Evolutionary conservation across 2,113 vertebrate genomes (phyloP), one percentile per base, ranked within the genome.

Genomic region (Miniopterus natalensis): DNA sequence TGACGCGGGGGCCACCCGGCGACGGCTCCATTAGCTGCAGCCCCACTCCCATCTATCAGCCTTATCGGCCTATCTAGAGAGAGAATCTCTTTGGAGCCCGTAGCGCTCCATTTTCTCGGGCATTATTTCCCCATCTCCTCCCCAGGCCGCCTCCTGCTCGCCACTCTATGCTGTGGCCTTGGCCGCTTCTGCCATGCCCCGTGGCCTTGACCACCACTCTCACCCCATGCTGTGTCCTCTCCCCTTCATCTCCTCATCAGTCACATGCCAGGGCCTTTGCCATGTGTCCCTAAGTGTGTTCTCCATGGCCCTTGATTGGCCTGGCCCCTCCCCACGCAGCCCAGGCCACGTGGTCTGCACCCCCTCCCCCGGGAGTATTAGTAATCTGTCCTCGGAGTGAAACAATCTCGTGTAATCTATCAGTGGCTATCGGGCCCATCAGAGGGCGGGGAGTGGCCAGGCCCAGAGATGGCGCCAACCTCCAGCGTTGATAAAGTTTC

Each of bases 331-430:
- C 47, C 59, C 84, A 80, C 25, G 94, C 45, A 47, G 74, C 89
- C 29, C 95, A 81, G 51, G 96, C 81, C 97, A 79, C 18, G 3
- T 65, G 95, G 95, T 86, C 97, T 8, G 97, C 95, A 88, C 97
- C 98, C 90, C 31, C 79, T 85, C 66, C 95, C 98, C 98, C 98
- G 98, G 99, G 98, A 98, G 98, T 97, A 92, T 98, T 96, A 98
- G 99, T 98, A 98, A 98, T 97, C 98, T 98, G 98, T 98, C 99
- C 99, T 99, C 98, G 97, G 98, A 99, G 99, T 99, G 99, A 99
- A 99, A 98, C 99, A 99, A 99, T 99, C 99, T 99, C 98, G 97
- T 99, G 99, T 99, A 98, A 99, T 99, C 99, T 99, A 99, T 99
- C 98, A 99, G 99, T 11, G 94, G 31, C 98, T 99, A 99, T 99